Evolutionary conservation across 2,113 vertebrate genomes (phyloP), one percentile per base, ranked within the genome.

Genomic region (Pseudolaguvia tuberculata): DNA sequence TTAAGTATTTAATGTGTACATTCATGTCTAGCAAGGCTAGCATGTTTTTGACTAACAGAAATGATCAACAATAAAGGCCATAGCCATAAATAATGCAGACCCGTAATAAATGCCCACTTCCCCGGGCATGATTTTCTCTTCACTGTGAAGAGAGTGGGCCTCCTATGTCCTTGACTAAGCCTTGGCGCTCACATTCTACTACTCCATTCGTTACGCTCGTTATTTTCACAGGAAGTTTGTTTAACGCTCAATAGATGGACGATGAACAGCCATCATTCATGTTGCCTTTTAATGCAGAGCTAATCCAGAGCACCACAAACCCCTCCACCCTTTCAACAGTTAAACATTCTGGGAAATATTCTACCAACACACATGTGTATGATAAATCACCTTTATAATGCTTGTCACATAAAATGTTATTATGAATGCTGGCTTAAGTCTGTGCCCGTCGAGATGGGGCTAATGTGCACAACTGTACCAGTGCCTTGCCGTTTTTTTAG

Each of bases 321-420:
- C 53, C 72, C 76, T n/a, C 68, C 48, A 48, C 59, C 39, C 35
- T 23, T 76, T 79, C 81, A 77, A 63, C 35, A 73, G 50, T 79
- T 82, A 79, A 86, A 89, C 81, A 88, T 87, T 88, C 84, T 81
- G 84, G 84, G 84, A 87, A 84, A 86, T 79, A 81, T 86, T 83
- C 79, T 70, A 72, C 74, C 70, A 70, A 86, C 86, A 87, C 89
- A 88, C 85, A 86, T 88, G 87, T 79, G 77, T 80, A 77, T 84
- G 55, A 89, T 90, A 88, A 89, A 92, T 89, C 88, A 86, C 80
- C 85, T 90, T 90, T 88, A 89, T 86, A 88, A 87, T 88, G 89
- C 87, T 88, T 90, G 90, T 90, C 90, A 89, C 84, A 85, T 89
- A 87, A 89, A 91, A 87, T 84, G 86, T 89, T 90, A 85, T 85